These are phyloP conservation scores for Dione juno DNA, from an alignment of 2,888 invertebrate genomes.

Conservation along the genomic window DNA sequence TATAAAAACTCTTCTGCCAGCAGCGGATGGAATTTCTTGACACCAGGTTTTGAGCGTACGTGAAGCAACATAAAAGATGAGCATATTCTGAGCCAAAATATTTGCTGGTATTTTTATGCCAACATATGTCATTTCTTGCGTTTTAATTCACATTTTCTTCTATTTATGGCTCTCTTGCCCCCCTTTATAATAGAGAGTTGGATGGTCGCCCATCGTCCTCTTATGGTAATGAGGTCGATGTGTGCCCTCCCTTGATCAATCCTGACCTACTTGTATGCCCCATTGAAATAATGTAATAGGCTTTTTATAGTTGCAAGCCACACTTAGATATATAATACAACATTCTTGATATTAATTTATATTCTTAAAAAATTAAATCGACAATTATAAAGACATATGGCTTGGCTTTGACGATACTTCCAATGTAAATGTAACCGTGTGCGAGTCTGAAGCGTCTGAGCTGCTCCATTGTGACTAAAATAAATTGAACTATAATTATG, in stretches of 20 bases:
- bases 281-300: not conserved
- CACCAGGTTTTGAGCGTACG: no score
- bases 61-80: no score
- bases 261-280: conserved; percentile 21
- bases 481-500: not conserved
- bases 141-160: conserved; percentile 10
- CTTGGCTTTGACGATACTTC: no score
- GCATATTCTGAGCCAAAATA: not conserved
- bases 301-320: not conserved
- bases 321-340: not conserved
- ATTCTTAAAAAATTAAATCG: no score
- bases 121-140: conserved; percentile 11
- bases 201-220: conserved; percentile 32
- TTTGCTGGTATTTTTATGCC: not conserved
- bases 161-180: conserved; percentile 23
- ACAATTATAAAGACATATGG: no score
- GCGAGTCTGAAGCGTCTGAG: no score
- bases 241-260: conserved; percentile 24
- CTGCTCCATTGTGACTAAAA: no score
- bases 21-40: no score
- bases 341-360: no score
- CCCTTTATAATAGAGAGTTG: conserved; percentile 13
- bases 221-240: conserved; percentile 11
- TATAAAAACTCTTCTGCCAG: no score
- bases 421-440: no score